These are phyloP conservation scores for Spheniscus humboldti DNA, from an alignment of 2,797 vertebrate species.

Conservation along the genomic window DNA sequence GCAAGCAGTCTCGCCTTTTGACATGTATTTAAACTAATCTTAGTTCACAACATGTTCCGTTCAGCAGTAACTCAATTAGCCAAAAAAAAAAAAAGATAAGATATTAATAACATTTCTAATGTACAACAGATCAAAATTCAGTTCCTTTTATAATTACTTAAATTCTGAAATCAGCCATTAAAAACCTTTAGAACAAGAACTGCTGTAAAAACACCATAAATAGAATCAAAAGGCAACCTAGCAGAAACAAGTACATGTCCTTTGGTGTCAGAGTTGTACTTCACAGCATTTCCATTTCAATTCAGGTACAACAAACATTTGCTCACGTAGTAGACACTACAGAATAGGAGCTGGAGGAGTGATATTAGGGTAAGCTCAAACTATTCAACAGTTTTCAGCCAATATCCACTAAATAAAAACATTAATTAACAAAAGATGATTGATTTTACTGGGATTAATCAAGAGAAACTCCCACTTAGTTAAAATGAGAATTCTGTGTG, in stretches of 20 bases:
- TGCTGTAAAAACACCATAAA: neutral
- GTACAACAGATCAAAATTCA: conserved; percentile 20
- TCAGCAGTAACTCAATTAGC: neutral
- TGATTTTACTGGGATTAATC: neutral
- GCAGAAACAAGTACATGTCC: neutral
- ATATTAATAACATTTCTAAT: neutral
- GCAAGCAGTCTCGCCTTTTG: neutral
- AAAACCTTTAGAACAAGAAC: neutral
- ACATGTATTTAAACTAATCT: neutral
- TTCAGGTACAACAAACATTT: neutral
- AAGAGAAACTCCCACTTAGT: conserved; percentile 6
- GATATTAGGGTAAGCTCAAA: neutral
- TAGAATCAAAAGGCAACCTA: neutral
- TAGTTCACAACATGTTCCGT: neutral
- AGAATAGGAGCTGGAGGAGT: neutral
- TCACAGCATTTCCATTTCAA: neutral
- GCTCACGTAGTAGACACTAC: neutral
- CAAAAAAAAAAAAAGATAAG: neutral
- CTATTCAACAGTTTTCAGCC: neutral
- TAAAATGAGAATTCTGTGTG: conserved; percentile 21
- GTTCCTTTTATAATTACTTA: neutral
- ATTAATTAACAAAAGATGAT: conserved; percentile 15
- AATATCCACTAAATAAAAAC: conserved; percentile 5
- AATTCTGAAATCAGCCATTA: neutral
- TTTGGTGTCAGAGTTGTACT: neutral